Base-by-base conservation (phyloP, 2,888 invertebrate species). In the Conistra vaccinii region DNA sequence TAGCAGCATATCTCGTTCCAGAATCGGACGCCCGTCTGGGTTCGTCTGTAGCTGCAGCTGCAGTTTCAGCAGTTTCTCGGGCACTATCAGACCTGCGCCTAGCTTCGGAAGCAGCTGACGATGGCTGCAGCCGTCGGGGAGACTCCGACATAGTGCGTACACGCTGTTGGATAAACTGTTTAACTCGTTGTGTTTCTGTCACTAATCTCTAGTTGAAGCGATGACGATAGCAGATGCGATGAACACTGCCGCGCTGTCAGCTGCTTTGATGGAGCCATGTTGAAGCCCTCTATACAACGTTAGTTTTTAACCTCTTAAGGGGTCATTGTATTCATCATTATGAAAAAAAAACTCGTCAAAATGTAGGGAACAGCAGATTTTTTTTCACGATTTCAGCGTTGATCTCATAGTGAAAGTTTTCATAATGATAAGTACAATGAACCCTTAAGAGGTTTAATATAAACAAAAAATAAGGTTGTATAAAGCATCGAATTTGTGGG, bases 111-210 rank as follows among this genome's bases (percentile, higher is more conserved):
- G 91, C 87, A 5, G 89, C 88, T 3, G 90, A 81, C 1, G 92
- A 88, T 1, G 95, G 94, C 69, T 92, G 93, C 73, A 95, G 90
- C 6, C 96, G 94, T 0, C 96, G 94, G 1, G 96, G 95, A 58
- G 94, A 94, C 88, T 96, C 96, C 78, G 95, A 92, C 91, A 94
- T 90, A 3, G 94, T 95, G 32, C 95, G 94, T 12, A 94, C 94
- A 32, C 96, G 94, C 94, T 96, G 90, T 81, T 82, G 85, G 74
- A 85, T 79, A 85, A 86, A 85, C 86, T 82, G 70, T 80, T 80
- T 77, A 67, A 81, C 76, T 81, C 67, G 88, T 60, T 66, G 75
- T 76, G 83, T 73, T 85, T 83, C 85, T 66, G 77, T 78, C 53
- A 62, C 45, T 70, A 20, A 42, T 63, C 48, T 29, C 48, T 60